Conservation (phyloP, 1,140 invertebrate genomes). For the Drosophila guanche region DNA sequence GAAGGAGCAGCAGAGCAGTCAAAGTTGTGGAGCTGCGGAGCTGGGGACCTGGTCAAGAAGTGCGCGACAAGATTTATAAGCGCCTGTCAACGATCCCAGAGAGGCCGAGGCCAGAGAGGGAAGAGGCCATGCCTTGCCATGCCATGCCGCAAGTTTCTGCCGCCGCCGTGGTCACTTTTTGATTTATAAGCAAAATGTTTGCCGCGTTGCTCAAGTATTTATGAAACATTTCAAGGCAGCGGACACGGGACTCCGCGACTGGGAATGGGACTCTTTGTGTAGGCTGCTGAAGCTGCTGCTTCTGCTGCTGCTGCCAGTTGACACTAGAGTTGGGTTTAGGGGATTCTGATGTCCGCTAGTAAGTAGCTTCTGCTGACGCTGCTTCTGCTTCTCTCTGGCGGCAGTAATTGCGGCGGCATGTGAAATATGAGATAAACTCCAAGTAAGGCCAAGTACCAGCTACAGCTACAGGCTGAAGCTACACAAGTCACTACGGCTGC, state of each 20-base stretch:
- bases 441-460: conserved; percentile 65
- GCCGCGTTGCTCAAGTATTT: conserved; percentile 71
- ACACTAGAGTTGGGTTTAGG: conserved; percentile 50
- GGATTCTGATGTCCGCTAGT: conserved; percentile 41
- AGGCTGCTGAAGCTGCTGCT: conserved; percentile 17
- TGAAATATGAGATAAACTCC: conserved; percentile 82
- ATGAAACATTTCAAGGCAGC: conserved; percentile 78
- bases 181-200: conserved; percentile 80
- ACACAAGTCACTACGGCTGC: conserved; percentile 18
- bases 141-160: conserved; percentile 37
- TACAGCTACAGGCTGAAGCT: conserved; percentile 22
- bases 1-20: conserved; percentile 8
- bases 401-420: conserved; percentile 80
- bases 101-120: conserved; percentile 30
- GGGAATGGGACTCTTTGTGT: conserved; percentile 51
- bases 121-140: conserved; percentile 2
- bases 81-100: conserved; percentile 71
- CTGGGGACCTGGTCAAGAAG: conserved; percentile 44
- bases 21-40: conserved; percentile 14
- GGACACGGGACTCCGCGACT: conserved; percentile 47
- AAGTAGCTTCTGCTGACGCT: conserved; percentile 53
- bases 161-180: conserved; percentile 73
- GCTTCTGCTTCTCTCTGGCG: conserved; percentile 26
- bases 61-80: conserved; percentile 82
- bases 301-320: conserved; percentile 50